Base-by-base conservation (phyloP, 2,797 vertebrate genomes). In the Huso huso region DNA sequence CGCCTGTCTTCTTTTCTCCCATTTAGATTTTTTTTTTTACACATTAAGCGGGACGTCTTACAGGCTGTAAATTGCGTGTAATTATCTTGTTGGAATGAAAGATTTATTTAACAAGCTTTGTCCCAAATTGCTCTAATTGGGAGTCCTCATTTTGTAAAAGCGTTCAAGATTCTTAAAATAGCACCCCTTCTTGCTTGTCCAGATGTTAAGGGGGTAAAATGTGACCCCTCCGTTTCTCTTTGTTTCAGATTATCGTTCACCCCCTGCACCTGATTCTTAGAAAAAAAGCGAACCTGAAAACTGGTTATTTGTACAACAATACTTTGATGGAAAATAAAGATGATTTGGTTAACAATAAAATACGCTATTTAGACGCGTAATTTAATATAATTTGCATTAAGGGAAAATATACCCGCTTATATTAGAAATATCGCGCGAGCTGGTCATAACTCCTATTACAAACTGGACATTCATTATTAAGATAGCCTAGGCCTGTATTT, bases 41-140 rank as follows among this genome's bases (percentile, higher is more conserved):
- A 67, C 67, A 70, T 73, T 68, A 70, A 73, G 68, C 70, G 68
- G 68, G 65, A 68, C 72, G 65, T 71, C 71, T 71, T 69, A 69
- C 71, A 61, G 64, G 81, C 81, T 73, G 78, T 78, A 77, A 84
- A 85, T 80, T 81, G 79, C 78, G 78, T 37, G 1, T 72, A 81
- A 83, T 78, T 82, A 80, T 79, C 73, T 72, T 78, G 75, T 73
- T 76, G 72, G 78, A 75, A 76, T 71, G 66, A 64, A 82, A 72
- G 70, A 78, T 78, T 81, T 73, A 48, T 79, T 73, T 69, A 69
- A 67, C 65, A 78, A 79, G 77, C 80, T 62, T 1, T 69, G 70
- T 58, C 71, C 76, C 57, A 82, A 81, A 73, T 83, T 82, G 75
- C 77, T 58, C 48, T 77, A 75, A 81, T 18, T 75, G 77, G 71